phyloP scores from a whole-genome alignment of 1,140 invertebrate species.

The Cyclina sinensis region DNA sequence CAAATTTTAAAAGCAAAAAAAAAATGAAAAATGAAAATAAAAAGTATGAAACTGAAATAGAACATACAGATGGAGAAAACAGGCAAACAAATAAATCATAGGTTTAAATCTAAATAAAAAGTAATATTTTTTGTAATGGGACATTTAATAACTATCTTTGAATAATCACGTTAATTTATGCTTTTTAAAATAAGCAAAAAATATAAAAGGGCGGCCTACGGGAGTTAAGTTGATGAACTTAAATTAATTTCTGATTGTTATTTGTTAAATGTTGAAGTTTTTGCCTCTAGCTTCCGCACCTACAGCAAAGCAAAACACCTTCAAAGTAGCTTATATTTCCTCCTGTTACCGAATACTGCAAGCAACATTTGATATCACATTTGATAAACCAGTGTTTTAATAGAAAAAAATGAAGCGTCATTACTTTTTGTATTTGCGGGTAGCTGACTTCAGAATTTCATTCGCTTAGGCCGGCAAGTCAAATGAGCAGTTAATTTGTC shows the following conservation, averaged over 20 bases:
- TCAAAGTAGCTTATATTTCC: background rate
- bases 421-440: too few species aligned
- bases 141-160: background rate
- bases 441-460: background rate
- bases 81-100: too few species aligned
- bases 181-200: background rate
- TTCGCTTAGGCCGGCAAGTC: background rate
- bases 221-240: background rate
- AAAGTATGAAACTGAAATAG: too few species aligned
- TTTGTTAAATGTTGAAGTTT: background rate
- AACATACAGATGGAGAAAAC: too few species aligned
- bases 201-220: background rate
- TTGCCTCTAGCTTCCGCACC: background rate
- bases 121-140: background rate
- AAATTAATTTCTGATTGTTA: background rate
- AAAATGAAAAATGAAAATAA: too few species aligned
- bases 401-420: too few species aligned
- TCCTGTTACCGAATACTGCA: too few species aligned
- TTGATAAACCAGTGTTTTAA: too few species aligned
- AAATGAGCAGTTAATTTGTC: slow-evolving; percentile 49
- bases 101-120: background rate
- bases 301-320: background rate
- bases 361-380: too few species aligned
- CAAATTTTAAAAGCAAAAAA: background rate
- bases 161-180: background rate